Evolutionary conservation across 2,113 vertebrate genomes (phyloP), one percentile per base, ranked within the genome.

Genomic region (Alethe diademata): DNA sequence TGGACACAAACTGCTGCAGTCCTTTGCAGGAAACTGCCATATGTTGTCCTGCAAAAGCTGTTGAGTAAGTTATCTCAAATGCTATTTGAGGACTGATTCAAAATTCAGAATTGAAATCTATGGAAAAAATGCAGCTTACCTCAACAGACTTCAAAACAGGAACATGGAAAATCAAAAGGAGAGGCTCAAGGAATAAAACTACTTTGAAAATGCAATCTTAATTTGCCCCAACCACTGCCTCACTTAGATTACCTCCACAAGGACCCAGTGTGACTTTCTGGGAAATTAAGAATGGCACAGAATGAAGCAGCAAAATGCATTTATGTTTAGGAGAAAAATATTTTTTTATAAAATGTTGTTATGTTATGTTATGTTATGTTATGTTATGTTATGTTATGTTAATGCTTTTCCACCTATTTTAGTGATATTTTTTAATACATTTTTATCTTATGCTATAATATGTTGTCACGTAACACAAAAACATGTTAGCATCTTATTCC

Each of bases 381-480:
- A 69, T 50, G 76, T 83, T 92, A 75, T 42, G 76, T 88, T 60
- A 67, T 47, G 14, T 75, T 88, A 69, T 50, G 76, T 83, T 92
- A 75, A 79, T 73, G 22, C 35, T 82, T 96, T 90, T 86, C 64
- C 1, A 25, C 36, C 61, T 76, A 90, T 90, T 92, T 96, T 91
- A 84, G 80, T 90, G 47, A 7, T 42, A 57, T 88, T 90, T 89
- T 89, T 28, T 0, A 7, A 43, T 86, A 36, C 28, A 76, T 90
- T 95, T 93, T 83, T 82, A 80, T 86, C 36, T 92, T 88, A 40
- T 26, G 33, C 25, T 84, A 6, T 69, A 75, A 54, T 92, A 66
- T 35, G 69, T 51, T 91, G 67, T 40, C 66, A 71, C 54, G 53
- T 35, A 96, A 70, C 25, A 64, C 38, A 66, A 90, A 95, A 91